phyloP scores from a whole-genome alignment of 2,113 vertebrate species.

The Arizona elegans region DNA sequence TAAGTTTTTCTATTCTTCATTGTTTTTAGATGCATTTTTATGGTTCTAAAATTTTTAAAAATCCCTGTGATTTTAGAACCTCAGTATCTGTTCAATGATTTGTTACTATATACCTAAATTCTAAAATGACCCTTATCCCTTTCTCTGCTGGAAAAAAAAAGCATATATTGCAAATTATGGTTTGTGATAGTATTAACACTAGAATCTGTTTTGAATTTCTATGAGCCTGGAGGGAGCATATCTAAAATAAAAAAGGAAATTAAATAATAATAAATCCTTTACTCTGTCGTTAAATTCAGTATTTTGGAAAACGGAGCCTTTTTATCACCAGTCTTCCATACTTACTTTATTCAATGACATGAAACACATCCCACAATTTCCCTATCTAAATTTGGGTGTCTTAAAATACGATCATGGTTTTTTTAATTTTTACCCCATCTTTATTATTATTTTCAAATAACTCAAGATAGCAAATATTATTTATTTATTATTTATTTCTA shows the following conservation, averaged over 20 bases:
- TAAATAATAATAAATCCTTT: background rate
- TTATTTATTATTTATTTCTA: no score
- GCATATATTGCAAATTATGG: background rate
- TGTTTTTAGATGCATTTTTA: background rate
- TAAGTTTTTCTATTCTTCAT: background rate
- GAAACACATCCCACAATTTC: background rate
- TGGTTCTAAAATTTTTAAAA: background rate
- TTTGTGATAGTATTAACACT: background rate
- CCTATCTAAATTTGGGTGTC: background rate
- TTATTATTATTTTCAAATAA: background rate
- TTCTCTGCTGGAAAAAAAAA: background rate
- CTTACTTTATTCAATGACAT: background rate
- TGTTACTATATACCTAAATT: background rate
- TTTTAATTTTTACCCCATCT: background rate
- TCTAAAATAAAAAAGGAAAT: background rate
- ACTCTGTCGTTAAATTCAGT: background rate
- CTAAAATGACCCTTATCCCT: background rate
- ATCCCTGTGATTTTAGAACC: background rate
- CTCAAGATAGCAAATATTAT: background rate
- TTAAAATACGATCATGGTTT: constrained; percentile 6
- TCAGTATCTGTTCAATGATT: background rate
- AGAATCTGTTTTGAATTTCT: background rate
- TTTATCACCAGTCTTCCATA: background rate
- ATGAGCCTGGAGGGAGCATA: background rate
- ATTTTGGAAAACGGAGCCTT: background rate